These are phyloP conservation scores for Adrianichthys oophorus DNA, from an alignment of 2,797 vertebrate species.

Conservation along the genomic window DNA sequence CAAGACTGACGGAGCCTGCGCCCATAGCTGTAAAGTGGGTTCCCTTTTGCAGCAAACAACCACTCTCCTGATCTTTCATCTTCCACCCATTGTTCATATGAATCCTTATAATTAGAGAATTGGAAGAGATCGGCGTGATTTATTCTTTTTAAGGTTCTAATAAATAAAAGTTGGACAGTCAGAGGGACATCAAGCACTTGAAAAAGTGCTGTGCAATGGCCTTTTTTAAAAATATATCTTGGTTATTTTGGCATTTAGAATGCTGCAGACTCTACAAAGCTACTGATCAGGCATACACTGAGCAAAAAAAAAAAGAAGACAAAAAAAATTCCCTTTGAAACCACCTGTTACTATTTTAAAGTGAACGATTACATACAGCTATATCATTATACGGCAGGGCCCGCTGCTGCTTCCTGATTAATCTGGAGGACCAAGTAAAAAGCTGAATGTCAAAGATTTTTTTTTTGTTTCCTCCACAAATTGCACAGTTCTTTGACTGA, in stretches of 20 bases:
- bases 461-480: constrained; percentile 48
- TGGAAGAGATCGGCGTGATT: constrained; percentile 65
- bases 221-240: constrained; percentile 39
- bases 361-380: constrained; percentile 59
- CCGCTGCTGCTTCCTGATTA: constrained; percentile 64
- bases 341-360: constrained; percentile 59
- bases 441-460: constrained; percentile 50
- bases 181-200: constrained; percentile 17
- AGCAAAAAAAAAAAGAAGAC: constrained; percentile 54
- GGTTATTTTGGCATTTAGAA: constrained; percentile 38
- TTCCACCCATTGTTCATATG: constrained; percentile 67
- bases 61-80: constrained; percentile 69
- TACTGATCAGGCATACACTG: constrained; percentile 47
- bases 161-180: constrained; percentile 58
- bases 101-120: constrained; percentile 77
- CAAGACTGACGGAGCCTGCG: constrained; percentile 65
- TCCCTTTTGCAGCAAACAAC: constrained; percentile 75
- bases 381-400: constrained; percentile 60
- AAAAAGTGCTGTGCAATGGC: constrained; percentile 17
- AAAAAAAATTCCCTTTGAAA: constrained; percentile 62
- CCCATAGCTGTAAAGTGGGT: constrained; percentile 70
- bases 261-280: constrained; percentile 29
- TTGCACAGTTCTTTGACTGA: constrained; percentile 54
- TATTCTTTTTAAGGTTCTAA: constrained; percentile 59
- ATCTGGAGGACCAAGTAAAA: constrained; percentile 54